Base-by-base conservation (phyloP, 53 echinoderm and acorn worm species). In the Astropecten irregularis region DNA sequence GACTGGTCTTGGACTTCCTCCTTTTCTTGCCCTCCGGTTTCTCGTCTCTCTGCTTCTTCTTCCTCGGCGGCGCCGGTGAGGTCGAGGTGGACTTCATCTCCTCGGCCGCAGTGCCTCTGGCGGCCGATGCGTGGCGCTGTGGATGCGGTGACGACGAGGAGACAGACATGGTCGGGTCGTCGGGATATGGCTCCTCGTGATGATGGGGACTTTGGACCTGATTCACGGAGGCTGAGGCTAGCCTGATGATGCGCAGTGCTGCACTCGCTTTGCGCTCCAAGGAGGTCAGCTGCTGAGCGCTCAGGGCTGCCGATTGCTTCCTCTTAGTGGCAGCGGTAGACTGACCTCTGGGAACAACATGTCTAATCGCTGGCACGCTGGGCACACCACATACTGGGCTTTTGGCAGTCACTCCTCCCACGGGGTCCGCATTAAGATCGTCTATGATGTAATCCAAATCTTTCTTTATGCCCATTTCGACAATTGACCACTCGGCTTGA, bases 381-480 rank as follows among this genome's bases (percentile, higher is more conserved):
- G 61, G 35, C 40, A 77, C 77, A 26, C 60, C 60, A 44, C 60
- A 28, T 20, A 58, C 77, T 1, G 77, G 44, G 25, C 9, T 14
- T 30, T 61, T 42, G 15, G 42, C 35, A 40, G 58, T 77, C 29
- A 42, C 40, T 21, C 28, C 60, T 42, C 61, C 77, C 29, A 14
- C 22, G 11, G 59, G 30, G 2, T 36, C 18, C 28, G 3, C 55
- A 9, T 77, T 61, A 42, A 77, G 61, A 59, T 77, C 60, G 27
- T 77, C 77, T 18, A 77, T 60, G 42, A 59, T 77, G 77, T 60
- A 77, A 77, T 77, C 77, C 60, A 77, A 77, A 60, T 77, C 77
- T 25, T 58, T 73, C 1, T 22, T 73, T 21, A 73, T 53, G 22
- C 73, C 53, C 73, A 73, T 55, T 22, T 73, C 37, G 37, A 55